Conservation (phyloP, 2,113 vertebrate species). For the Saguinus imperator region DNA sequence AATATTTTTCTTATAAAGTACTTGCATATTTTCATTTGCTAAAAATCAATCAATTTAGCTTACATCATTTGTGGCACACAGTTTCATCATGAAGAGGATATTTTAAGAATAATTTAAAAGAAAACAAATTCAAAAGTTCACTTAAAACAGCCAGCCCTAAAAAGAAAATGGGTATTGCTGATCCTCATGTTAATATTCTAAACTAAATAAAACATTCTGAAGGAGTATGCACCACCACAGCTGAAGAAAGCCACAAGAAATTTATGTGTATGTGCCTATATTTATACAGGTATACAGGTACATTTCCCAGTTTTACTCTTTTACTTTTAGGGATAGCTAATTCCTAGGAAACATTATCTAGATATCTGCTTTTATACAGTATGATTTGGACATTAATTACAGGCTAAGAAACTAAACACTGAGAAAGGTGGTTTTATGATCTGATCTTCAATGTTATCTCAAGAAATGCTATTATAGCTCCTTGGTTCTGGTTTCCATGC, state of each 20-base stretch:
- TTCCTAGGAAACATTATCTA: neutral
- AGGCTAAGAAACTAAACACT: constrained; percentile 40
- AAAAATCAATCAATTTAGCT: neutral
- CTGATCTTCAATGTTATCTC: neutral
- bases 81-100: neutral
- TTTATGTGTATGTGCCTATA: neutral
- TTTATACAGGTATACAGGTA: neutral
- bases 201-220: constrained; percentile 19
- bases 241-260: neutral
- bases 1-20: neutral
- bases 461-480: neutral
- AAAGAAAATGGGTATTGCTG: neutral
- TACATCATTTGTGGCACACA: neutral
- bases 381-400: constrained; percentile 2
- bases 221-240: neutral
- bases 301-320: constrained; percentile 14
- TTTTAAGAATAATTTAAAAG: constrained; percentile 49
- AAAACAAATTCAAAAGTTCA: constrained; percentile 2
- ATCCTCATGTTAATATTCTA: neutral
- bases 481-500: neutral
- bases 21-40: neutral
- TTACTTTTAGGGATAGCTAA: neutral
- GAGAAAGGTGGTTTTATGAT: neutral
- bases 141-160: neutral
- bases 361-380: neutral